Conservation (phyloP, 2,888 invertebrate species). For the Dryomyza anilis region DNA sequence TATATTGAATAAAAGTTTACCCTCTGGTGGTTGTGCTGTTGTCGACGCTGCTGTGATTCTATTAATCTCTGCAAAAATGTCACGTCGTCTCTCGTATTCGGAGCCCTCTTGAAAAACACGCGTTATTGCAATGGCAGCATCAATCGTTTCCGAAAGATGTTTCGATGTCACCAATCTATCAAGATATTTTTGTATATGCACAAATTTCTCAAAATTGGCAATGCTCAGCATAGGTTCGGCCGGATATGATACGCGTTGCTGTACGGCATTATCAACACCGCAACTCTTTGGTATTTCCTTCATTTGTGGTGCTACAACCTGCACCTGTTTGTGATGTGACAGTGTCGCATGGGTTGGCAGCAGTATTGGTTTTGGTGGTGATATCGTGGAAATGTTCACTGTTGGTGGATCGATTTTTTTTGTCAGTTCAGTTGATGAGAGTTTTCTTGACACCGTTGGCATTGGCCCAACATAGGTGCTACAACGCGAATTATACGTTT, state of each 20-base stretch:
- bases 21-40: background rate
- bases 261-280: background rate
- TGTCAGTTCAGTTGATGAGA: background rate
- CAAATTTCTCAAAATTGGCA: constrained; percentile 19
- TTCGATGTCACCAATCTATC: constrained; percentile 8
- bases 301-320: constrained; percentile 28
- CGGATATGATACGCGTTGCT: constrained; percentile 18
- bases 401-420: background rate
- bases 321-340: constrained; percentile 23
- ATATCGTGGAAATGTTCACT: no score
- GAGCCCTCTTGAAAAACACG: constrained; percentile 4
- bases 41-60: background rate
- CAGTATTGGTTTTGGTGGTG: constrained; percentile 8
- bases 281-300: constrained; percentile 5
- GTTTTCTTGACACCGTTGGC: no score
- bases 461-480: no score
- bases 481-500: no score
- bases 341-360: constrained; percentile 6
- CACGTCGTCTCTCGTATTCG: background rate
- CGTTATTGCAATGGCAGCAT: constrained; percentile 12
- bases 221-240: constrained; percentile 22
- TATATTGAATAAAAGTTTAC: constrained; percentile 20
- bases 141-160: constrained; percentile 12
- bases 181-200: constrained; percentile 19
- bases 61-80: background rate